Percentiles rank a stretch among this genome's conserved stretches.
These are phyloP conservation scores for Salvelinus sp. DNA, from an alignment of 2,113 vertebrate genomes.

Conservation along the genomic window DNA sequence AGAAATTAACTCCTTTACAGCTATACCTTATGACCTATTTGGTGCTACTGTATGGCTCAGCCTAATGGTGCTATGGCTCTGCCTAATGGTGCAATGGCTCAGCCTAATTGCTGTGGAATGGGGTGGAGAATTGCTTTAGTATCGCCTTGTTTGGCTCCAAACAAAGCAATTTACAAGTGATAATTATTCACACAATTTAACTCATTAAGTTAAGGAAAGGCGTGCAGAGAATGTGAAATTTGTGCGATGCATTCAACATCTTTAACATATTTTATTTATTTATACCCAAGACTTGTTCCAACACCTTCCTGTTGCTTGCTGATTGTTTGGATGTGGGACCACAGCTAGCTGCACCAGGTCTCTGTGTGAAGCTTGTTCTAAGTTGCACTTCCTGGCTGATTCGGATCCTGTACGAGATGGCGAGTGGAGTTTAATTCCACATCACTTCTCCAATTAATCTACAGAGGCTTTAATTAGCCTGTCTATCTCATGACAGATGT, in stretches of 20 bases:
- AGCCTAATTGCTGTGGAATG: slow-evolving; percentile 1
- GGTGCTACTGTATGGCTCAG: neutral
- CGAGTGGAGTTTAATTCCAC: neutral
- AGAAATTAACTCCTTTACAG: neutral
- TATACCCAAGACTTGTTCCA: neutral
- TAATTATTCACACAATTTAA: neutral
- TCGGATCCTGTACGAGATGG: neutral
- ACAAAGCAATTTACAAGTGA: slow-evolving; percentile 1
- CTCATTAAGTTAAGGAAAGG: neutral
- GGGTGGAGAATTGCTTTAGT: slow-evolving; percentile 1
- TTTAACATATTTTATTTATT: neutral
- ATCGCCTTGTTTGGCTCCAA: slow-evolving; percentile 1
- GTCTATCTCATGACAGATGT: neutral
- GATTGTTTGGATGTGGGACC: neutral
- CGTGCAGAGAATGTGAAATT: neutral
- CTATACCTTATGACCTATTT: neutral
- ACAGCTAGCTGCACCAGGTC: neutral
- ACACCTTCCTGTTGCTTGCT: neutral
- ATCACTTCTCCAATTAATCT: neutral
- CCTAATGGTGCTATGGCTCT: neutral
- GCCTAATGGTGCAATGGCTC: neutral
- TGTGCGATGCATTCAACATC: neutral
- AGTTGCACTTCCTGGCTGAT: neutral
- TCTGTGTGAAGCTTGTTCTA: neutral
- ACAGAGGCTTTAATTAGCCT: neutral